phyloP scores from a whole-genome alignment of 2,888 invertebrate species.

The Hecatera dysodea region DNA sequence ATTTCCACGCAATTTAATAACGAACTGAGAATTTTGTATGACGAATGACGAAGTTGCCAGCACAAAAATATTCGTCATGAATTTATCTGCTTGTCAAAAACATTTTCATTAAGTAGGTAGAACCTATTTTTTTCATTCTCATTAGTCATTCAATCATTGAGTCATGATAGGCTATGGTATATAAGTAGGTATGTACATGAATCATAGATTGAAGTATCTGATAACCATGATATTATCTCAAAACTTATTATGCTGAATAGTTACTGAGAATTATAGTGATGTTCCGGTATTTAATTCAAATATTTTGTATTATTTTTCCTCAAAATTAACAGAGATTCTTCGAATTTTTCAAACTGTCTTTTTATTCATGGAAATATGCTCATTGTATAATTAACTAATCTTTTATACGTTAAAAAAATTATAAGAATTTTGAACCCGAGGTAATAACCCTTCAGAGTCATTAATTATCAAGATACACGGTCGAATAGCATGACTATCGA shows the following conservation, averaged over 20 bases:
- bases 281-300: slow-evolving; percentile 40
- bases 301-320: slow-evolving; percentile 3
- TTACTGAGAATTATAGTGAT: slow-evolving; percentile 32
- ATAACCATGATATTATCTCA: slow-evolving; percentile 37
- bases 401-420: not conserved
- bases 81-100: not conserved
- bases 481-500: not conserved
- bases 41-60: no score
- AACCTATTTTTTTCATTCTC: not conserved
- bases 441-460: no score
- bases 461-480: not conserved
- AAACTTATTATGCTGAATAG: slow-evolving; percentile 54
- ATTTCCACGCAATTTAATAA: no score
- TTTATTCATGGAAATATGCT: slow-evolving; percentile 21
- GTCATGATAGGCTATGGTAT: slow-evolving; percentile 22
- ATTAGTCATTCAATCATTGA: slow-evolving; percentile 37
- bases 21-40: no score
- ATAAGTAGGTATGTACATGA: slow-evolving; percentile 26
- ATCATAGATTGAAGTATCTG: slow-evolving; percentile 42
- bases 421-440: not conserved
- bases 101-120: not conserved
- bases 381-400: not conserved
- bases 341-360: slow-evolving; percentile 7
- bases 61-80: no score
- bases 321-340: not conserved